Conservation (phyloP, 2,113 vertebrate species). For the Bagarius yarrelli region DNA sequence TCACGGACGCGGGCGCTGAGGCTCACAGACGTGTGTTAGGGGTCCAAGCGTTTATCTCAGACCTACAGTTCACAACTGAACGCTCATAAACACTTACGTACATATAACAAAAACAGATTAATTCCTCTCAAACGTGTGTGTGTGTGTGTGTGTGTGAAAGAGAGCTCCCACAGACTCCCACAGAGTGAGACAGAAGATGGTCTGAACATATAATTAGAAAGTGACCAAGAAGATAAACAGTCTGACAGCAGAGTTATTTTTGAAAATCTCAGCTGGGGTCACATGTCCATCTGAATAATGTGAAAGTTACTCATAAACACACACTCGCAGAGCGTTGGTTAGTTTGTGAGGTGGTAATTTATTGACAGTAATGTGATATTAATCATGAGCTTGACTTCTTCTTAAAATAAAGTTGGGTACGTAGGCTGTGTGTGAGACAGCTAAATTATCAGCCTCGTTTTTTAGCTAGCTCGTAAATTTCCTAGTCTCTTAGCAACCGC, state of each 20-base stretch:
- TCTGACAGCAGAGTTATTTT: constrained; percentile 59
- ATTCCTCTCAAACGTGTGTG: neutral
- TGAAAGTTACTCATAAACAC: neutral
- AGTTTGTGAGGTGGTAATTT: neutral
- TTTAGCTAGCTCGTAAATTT: neutral
- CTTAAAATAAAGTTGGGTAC: no score
- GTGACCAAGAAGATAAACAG: constrained; percentile 70
- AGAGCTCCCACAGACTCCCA: constrained; percentile 42
- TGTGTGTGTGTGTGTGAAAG: neutral
- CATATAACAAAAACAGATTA: no score
- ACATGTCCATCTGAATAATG: neutral
- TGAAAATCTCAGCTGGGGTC: neutral
- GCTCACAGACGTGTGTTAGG: no score
- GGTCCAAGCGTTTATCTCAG: no score
- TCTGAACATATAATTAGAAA: constrained; percentile 75
- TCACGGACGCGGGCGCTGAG: neutral
- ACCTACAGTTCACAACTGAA: no score
- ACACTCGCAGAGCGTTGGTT: neutral
- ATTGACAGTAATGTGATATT: neutral
- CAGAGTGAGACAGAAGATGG: constrained; percentile 63
- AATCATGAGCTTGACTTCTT: neutral
- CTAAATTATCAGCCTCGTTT: neutral
- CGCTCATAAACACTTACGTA: neutral
- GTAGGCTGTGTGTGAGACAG: neutral
- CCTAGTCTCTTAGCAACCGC: neutral